Evolutionary conservation across 1,140 invertebrate species (phyloP).

Genomic region (Trissolcus basalis): DNA sequence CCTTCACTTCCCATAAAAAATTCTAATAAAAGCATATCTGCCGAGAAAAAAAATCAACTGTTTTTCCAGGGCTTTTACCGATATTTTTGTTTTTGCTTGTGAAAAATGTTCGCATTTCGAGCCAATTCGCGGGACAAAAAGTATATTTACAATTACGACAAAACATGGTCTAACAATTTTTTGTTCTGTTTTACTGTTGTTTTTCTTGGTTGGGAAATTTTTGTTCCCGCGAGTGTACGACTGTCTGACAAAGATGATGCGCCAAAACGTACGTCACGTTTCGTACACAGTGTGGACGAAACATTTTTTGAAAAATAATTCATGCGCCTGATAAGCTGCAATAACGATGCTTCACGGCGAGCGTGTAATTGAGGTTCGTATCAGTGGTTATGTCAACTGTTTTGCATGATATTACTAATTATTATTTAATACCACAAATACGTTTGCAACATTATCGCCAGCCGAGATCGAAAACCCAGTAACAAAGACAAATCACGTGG

Average conservation of each 20-base stretch:
- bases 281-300: slow-evolving; percentile 21
- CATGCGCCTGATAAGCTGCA: slow-evolving; percentile 34
- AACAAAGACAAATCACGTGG: slow-evolving; percentile 57
- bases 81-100: too few relatives aligned
- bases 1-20: too few relatives aligned
- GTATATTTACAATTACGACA: too few relatives aligned
- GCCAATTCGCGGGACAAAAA: too few relatives aligned
- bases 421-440: slow-evolving; percentile 53
- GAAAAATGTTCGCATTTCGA: too few relatives aligned
- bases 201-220: too few relatives aligned
- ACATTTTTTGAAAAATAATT: slow-evolving; percentile 17
- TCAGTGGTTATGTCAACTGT: slow-evolving; percentile 58
- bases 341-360: slow-evolving; percentile 50
- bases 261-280: slow-evolving; percentile 1
- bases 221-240: too few relatives aligned
- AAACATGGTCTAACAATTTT: too few relatives aligned
- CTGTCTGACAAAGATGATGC: background rate
- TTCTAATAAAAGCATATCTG: too few relatives aligned
- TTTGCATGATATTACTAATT: slow-evolving; percentile 61
- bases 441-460: slow-evolving; percentile 35
- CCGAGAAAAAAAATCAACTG: too few relatives aligned
- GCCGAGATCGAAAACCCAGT: slow-evolving; percentile 48
- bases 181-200: too few relatives aligned
- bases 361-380: slow-evolving; percentile 51
- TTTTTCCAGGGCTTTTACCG: too few relatives aligned